Evolutionary conservation across 2,113 vertebrate genomes (phyloP), one percentile per base, ranked within the genome.

Genomic region (Lampris incognitus): DNA sequence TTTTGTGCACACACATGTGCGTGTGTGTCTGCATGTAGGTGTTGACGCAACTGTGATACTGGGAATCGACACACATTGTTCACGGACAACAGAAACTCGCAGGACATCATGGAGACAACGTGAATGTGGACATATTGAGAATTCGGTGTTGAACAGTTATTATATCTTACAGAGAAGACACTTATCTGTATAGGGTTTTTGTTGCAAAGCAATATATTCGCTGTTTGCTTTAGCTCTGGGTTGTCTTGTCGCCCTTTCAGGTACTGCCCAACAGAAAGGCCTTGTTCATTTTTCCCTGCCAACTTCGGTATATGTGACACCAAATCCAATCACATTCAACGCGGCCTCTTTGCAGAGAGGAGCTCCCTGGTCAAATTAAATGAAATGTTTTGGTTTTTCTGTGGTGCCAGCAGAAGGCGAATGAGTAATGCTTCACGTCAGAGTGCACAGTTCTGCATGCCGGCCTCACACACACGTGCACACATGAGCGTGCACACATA

Each of bases 281-380:
- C 49, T 39, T 57, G 11, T 55, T 3, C 10, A 58, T 75, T 79
- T 61, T 44, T 65, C 63, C 10, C 54, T 48, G 11, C 59, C 56
- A 68, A 71, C 77, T 61, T 11, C n/a, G 41, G 37, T 57, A 42
- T 62, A 66, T 66, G 57, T 49, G 37, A 70, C 76, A 76, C 52
- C 2, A 51, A 65, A 62, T 72, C 70, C 72, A 87, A 82, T 85
- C 82, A 54, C 66, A 65, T 61, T 76, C 66, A 75, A 78, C 79
- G 54, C 44, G 0, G 11, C 63, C 71, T 40, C 51, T 91, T 84
- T 87, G 85, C 86, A 5, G n/a, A 82, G 36, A 38, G 74, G 76
- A 78, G 78, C 74, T 82, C 76, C 70, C 74, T 24, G 60, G 76
- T 82, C 79, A 79, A 79, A 81, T 90, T 78, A 83, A 57, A 79